Evolutionary conservation across 30 jellyfish, hydroid and myxozoan species (phyloP), one percentile per base, ranked within the genome.

Genomic region (Haliclystus octoradiatus): DNA sequence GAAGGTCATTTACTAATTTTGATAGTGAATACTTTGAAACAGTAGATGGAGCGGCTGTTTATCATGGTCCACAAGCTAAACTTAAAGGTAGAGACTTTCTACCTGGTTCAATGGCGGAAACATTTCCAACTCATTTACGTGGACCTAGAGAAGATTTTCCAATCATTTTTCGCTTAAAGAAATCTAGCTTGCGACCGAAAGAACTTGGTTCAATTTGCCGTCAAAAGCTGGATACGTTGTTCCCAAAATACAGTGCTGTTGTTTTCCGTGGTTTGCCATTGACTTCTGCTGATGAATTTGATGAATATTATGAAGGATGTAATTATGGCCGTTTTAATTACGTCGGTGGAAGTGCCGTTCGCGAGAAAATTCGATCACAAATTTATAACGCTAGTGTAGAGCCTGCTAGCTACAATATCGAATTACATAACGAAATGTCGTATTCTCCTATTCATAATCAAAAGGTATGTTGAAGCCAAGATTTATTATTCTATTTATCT

Each of bases 381-480:
- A 83, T 85, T n/a, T 85, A 85, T 30, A 57, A 86, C 0, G 93
- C 96, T 4, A 85, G 96, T 33, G 94, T 75, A 31, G 96, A 85
- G 27, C 96, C 96, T 15, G 84, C 91, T n/a, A 85, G 62, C 3
- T 85, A 73, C 69, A 63, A 88, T 32, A 85, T 85, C 26, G 96
- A 85, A 64, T 79, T 89, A 49, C 96, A 85, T 74, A 85, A 85
- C 32, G 96, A 85, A 50, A 65, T 85, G 96, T 85, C 96, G n/a
- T 78, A 78, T 70, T 64, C 79, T 22, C 76, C 80, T 1, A 83
- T 52, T 26, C 68, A 9, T 65, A 92, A 92, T 52, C 64, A 72
- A 25, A 85, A 73, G 96, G 96, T 78, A 49, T 0, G 70, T 23
- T 34, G 1, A n/a, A n/a, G n/a, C n/a, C n/a, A n/a, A n/a, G n/a